Percentiles rank a stretch among this genome's conserved stretches.
phyloP scores from a whole-genome alignment of 2,888 invertebrate species.

The Lysandra coridon region DNA sequence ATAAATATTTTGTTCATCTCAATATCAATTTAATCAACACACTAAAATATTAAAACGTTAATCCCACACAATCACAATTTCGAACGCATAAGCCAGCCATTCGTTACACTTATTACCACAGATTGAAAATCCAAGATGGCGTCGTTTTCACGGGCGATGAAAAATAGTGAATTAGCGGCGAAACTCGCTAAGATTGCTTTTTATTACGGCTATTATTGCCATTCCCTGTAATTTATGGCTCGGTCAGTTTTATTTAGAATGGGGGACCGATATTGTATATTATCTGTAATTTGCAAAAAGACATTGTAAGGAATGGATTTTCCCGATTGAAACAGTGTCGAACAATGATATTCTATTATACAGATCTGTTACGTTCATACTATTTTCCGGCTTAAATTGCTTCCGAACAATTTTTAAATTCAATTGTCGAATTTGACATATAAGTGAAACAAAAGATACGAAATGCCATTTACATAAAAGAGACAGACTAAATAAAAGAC shows the following conservation, averaged over 20 bases:
- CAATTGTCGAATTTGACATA: no score
- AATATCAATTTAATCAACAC: background rate
- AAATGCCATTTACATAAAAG: no score
- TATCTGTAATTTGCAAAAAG: conserved; percentile 38
- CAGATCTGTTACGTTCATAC: background rate
- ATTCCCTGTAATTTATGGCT: conserved; percentile 43
- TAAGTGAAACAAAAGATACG: no score
- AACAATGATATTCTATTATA: background rate
- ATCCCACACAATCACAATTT: conserved; percentile 11
- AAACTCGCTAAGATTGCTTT: conserved; percentile 44
- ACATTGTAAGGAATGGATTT: conserved; percentile 6
- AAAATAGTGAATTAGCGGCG: conserved; percentile 42
- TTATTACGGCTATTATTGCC: conserved; percentile 46
- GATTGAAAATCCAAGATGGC: conserved; percentile 36
- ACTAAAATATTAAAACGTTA: background rate
- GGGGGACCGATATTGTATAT: conserved; percentile 44
- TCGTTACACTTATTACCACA: conserved; percentile 34
- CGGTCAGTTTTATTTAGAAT: conserved; percentile 42
- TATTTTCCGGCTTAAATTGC: background rate
- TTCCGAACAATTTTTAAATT: background rate
- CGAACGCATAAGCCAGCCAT: conserved; percentile 31
- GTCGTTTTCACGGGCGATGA: conserved; percentile 36
- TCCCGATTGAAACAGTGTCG: background rate
- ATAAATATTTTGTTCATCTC: background rate
- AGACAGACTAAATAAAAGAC: no score